Evolutionary conservation across 2,888 invertebrate genomes (phyloP).

Genomic region (Erpobdella octoculata): DNA sequence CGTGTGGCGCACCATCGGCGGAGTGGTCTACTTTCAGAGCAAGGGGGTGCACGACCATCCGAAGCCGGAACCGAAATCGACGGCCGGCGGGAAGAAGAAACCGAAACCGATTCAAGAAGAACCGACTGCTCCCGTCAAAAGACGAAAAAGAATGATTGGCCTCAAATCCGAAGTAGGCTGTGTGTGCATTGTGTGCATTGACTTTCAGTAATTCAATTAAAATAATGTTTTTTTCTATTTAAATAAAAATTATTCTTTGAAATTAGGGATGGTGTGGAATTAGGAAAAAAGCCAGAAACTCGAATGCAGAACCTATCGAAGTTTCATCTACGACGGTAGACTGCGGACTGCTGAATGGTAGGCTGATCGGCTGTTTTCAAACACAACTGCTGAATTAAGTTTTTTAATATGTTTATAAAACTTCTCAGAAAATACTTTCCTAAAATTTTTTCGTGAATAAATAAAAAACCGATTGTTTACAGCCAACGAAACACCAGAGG

Average conservation of each 20-base stretch:
- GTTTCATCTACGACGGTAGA: background rate
- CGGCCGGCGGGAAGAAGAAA: background rate
- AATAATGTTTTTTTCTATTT: too few species aligned
- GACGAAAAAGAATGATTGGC: too few species aligned
- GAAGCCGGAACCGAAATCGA: slow-evolving; percentile 24
- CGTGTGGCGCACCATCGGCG: slow-evolving; percentile 24
- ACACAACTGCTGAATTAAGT: background rate
- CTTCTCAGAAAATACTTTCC: too few species aligned
- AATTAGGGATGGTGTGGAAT: too few species aligned
- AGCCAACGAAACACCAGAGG: background rate
- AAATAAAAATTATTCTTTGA: too few species aligned
- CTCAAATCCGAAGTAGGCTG: too few species aligned
- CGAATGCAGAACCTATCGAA: background rate
- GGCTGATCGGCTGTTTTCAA: background rate
- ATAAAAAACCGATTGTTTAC: too few species aligned
- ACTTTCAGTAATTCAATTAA: too few species aligned
- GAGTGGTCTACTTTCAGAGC: slow-evolving; percentile 28
- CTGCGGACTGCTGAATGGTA: background rate
- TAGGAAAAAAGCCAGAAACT: background rate
- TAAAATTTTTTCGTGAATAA: too few species aligned
- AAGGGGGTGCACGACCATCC: slow-evolving; percentile 30
- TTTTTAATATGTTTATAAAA: too few species aligned
- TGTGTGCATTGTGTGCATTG: too few species aligned
- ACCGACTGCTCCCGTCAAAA: too few species aligned
- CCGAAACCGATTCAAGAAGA: background rate